Evolutionary conservation across 1,140 invertebrate genomes (phyloP), one percentile per base, ranked within the genome.

Genomic region (Araneus ventricosus): DNA sequence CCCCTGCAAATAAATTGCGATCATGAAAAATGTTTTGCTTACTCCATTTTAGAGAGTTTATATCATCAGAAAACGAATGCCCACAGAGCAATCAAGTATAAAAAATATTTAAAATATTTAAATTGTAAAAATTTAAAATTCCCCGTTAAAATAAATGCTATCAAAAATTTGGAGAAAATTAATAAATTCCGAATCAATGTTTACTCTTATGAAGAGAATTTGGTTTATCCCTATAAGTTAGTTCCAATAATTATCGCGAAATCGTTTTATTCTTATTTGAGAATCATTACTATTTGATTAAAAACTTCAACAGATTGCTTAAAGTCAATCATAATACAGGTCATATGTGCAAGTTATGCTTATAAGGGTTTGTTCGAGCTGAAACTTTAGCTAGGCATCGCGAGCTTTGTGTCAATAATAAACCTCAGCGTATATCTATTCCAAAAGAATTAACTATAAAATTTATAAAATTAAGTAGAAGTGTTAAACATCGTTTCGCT

Each of bases 211-310:
- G 88, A 89, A 34, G 67, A 89, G 6, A 22, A 27, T 70, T 27
- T 22, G 20, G 22, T 75, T 37, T 75, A 22, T 24, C 67, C 67
- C 6, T 75, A 22, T 75, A 52, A 52, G 30, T 79, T 5, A 45
- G 39, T 52, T 30, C 20, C 63, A 63, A 87, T 57, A 59, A 61
- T 17, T 67, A 10, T 87, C 22, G 30, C 7, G n/a, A 24, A 61
- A 63, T 87, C 2, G 87, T 70, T 70, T 88, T 88, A 41, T 45
- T 88, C 3, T 70, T 67, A 4, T 70, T 30, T 45, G 24, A 88
- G 24, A 88, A 88, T 67, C 86, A 88, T 70, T 88, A 67, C 24
- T 88, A 63, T 88, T 70, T 88, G 27, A 88, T 88, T 70, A 41
- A 70, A 88, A 88, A 70, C 59, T 88, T 88, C 24, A 88, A 88